Percentiles rank a stretch among this genome's conserved stretches.
Conservation (phyloP, 1,140 invertebrate species). For the Conus betulinus region DNA sequence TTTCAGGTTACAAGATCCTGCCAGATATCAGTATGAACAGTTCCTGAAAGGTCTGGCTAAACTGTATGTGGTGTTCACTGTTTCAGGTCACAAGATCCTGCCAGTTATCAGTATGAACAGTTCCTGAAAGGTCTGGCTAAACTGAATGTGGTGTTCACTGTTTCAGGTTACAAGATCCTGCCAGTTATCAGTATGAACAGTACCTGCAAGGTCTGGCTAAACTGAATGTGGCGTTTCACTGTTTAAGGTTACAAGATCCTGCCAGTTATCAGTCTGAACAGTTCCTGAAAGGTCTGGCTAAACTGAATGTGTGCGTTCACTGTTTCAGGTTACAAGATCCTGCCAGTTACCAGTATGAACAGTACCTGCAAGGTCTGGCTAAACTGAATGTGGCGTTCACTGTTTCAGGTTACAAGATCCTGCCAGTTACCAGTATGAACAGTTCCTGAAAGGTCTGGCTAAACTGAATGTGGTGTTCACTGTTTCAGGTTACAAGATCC, state of each 20-base stretch:
- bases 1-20: no score
- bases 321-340: slow-evolving; percentile 54
- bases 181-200: slow-evolving; percentile 45
- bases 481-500: no score
- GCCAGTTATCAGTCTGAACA: no score
- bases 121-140: not conserved
- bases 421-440: no score
- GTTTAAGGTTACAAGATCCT: slow-evolving; percentile 53
- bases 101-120: slow-evolving; percentile 46
- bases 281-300: slow-evolving; percentile 55
- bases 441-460: no score
- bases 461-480: no score
- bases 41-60: slow-evolving; percentile 55
- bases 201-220: slow-evolving; percentile 56
- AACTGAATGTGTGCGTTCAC: not conserved
- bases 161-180: slow-evolving; percentile 32
- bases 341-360: slow-evolving; percentile 44
- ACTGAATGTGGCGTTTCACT: not conserved
- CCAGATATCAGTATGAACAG: no score
- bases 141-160: no score
- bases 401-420: no score
- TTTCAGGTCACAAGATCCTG: slow-evolving; percentile 53
- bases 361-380: slow-evolving; percentile 55
- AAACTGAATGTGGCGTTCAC: no score
- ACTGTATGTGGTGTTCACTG: not conserved